A percentile compares a stretch with the other conserved stretches of the same genome.
These are phyloP conservation scores for Oppia nitens DNA, from an alignment of 1,140 invertebrate genomes.

Conservation along the genomic window DNA sequence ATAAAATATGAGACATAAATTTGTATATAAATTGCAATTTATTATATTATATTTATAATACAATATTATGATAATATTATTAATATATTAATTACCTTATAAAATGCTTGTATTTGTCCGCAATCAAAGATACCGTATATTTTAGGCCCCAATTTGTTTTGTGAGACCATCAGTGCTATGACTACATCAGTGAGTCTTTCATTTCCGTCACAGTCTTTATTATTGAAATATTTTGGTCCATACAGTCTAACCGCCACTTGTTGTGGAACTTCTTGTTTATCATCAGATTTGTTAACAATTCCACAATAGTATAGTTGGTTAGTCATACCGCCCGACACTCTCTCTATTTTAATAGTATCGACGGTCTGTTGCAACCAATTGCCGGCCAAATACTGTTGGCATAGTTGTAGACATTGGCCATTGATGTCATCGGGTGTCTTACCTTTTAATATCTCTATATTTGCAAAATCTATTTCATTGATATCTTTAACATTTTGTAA, in stretches of 20 bases:
- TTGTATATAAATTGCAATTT: too few relatives aligned
- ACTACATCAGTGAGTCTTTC: neutral
- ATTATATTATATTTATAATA: too few relatives aligned
- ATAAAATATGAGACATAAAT: too few relatives aligned
- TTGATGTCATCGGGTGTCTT: neutral
- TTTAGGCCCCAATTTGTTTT: neutral
- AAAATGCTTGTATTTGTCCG: neutral
- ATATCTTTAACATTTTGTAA: too few relatives aligned
- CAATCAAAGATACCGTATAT: neutral
- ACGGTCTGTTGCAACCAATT: neutral
- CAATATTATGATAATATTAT: too few relatives aligned
- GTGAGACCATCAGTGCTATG: neutral
- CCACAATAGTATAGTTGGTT: conserved; percentile 2
- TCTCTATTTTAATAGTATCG: neutral
- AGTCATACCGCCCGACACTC: neutral
- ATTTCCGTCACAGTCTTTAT: neutral
- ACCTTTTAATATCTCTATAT: too few relatives aligned
- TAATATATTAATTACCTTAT: neutral
- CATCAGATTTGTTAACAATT: neutral
- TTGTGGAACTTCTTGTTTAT: neutral
- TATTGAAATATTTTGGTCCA: neutral
- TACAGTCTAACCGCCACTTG: neutral
- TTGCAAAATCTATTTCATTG: too few relatives aligned
- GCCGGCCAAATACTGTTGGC: neutral
- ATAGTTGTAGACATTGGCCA: neutral